These are phyloP conservation scores for Leptinotarsa lineolata DNA, from an alignment of 1,140 invertebrate genomes.

Conservation along the genomic window DNA sequence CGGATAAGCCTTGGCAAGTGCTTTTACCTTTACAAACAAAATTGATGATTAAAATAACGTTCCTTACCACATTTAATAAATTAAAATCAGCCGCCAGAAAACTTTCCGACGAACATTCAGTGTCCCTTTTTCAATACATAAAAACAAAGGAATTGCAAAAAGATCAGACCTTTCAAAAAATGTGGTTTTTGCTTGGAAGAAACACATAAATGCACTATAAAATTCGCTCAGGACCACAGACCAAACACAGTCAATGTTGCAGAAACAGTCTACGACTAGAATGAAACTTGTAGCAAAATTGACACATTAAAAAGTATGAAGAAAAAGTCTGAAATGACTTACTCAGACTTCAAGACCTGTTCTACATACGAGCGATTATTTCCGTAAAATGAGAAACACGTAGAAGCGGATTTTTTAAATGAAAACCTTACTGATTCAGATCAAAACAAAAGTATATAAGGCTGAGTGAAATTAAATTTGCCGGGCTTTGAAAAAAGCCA, in stretches of 20 bases:
- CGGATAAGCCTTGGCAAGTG: slow-evolving; percentile 19
- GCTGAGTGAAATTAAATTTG: too few relatives aligned
- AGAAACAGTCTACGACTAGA: background rate
- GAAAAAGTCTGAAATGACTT: background rate
- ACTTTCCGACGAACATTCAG: slow-evolving; percentile 23
- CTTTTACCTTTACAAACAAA: slow-evolving; percentile 19
- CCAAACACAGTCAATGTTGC: too few relatives aligned
- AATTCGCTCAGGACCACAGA: too few relatives aligned
- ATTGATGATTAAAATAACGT: slow-evolving; percentile 17
- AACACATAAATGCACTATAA: background rate
- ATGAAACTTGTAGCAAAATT: background rate
- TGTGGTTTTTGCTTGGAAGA: background rate
- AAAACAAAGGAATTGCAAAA: background rate
- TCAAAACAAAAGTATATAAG: too few relatives aligned
- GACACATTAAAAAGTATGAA: background rate
- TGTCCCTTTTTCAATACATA: slow-evolving; percentile 8
- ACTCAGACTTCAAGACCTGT: background rate
- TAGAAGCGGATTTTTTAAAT: too few relatives aligned
- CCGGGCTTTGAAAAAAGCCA: too few relatives aligned
- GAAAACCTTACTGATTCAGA: too few relatives aligned
- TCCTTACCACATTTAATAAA: slow-evolving; percentile 18
- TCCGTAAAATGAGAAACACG: too few relatives aligned
- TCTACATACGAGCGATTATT: background rate
- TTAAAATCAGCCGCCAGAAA: slow-evolving; percentile 7
- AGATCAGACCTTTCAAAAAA: background rate